A percentile compares a stretch with the other conserved stretches of the same genome.
These are phyloP conservation scores for Chaunax sp. DNA, from an alignment of 2,797 vertebrate species.

Conservation along the genomic window DNA sequence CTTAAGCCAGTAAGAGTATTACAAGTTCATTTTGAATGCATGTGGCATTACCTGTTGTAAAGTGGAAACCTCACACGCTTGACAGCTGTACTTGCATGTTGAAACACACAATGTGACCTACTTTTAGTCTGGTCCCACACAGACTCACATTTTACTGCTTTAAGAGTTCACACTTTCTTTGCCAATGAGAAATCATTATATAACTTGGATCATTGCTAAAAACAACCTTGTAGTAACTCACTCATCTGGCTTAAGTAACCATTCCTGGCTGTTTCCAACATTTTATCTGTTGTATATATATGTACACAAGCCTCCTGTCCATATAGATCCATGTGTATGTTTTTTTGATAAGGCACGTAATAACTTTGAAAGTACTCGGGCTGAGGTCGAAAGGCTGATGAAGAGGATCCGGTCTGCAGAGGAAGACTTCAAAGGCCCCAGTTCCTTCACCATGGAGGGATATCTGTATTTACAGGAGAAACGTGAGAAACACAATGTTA, in stretches of 20 bases:
- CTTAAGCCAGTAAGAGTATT: background rate
- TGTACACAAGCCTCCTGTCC: background rate
- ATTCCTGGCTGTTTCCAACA: background rate
- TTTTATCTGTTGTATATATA: background rate
- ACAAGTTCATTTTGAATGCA: background rate
- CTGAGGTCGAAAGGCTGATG: constrained; percentile 97
- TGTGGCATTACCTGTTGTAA: background rate
- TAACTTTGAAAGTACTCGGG: constrained; percentile 98
- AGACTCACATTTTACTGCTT: background rate
- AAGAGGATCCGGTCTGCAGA: constrained; percentile 95
- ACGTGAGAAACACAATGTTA: constrained; percentile 83
- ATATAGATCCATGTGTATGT: constrained; percentile 22
- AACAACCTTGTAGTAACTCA: no score
- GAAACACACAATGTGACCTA: constrained; percentile 1
- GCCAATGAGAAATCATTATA: background rate
- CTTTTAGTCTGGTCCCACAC: background rate
- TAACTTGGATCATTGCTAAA: background rate
- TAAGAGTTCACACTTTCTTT: background rate
- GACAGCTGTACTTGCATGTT: background rate
- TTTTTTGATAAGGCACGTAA: constrained; percentile 90
- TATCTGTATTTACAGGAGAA: constrained; percentile 97
- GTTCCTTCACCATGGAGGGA: constrained; percentile 96
- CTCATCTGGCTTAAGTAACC: background rate
- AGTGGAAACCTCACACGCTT: background rate
- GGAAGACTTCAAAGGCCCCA: constrained; percentile 93